These are phyloP conservation scores for Achlya flavicornis DNA, from an alignment of 2,888 invertebrate genomes.

Conservation along the genomic window DNA sequence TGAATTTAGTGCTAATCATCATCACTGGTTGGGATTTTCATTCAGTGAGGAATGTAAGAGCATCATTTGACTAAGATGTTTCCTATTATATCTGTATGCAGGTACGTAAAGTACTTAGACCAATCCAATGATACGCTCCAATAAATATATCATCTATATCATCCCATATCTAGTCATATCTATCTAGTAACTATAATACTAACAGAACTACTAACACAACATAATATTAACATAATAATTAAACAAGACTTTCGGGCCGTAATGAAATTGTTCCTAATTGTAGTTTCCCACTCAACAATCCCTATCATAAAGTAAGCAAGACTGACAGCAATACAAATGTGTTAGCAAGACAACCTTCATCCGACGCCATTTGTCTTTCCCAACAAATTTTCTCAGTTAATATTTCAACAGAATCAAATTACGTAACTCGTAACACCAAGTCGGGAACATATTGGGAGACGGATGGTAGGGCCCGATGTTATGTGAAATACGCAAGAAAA, in stretches of 20 bases:
- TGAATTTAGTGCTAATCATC: no score
- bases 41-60: no score
- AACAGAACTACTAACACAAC: background rate
- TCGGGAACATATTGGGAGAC: constrained; percentile 66
- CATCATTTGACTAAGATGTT: no score
- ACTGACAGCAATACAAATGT: constrained; percentile 16
- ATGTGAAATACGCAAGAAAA: constrained; percentile 63
- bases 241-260: background rate
- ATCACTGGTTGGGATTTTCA: no score
- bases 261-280: constrained; percentile 4
- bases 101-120: no score
- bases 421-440: constrained; percentile 65
- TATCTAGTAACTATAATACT: no score
- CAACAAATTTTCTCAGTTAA: constrained; percentile 70
- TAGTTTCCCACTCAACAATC: constrained; percentile 11
- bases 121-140: no score
- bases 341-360: constrained; percentile 25
- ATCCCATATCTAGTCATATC: no score
- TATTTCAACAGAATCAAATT: constrained; percentile 78
- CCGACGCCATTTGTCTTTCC: constrained; percentile 56
- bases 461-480: constrained; percentile 56
- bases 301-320: constrained; percentile 16
- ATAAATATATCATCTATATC: no score
- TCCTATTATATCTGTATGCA: no score
- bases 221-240: background rate